phyloP scores from a whole-genome alignment of 2,797 vertebrate genomes.

The Typhlichthys subterraneus region DNA sequence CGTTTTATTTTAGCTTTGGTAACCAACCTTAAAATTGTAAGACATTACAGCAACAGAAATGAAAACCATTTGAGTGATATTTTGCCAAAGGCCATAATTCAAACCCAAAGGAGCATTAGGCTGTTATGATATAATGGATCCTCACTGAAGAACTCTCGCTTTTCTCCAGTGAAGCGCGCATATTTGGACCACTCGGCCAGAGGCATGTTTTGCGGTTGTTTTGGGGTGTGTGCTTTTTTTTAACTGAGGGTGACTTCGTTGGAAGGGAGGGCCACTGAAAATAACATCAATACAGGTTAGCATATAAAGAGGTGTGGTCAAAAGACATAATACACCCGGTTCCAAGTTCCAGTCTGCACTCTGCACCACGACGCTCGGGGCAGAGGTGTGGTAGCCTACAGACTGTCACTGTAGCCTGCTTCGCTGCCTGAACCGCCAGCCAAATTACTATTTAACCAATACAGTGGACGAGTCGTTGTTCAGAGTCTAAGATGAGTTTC shows the following conservation, averaged over 20 bases:
- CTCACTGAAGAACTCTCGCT: slow-evolving; percentile 59
- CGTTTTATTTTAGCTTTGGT: too few relatives aligned
- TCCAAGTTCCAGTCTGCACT: slow-evolving; percentile 37
- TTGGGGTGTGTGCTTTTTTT: not conserved
- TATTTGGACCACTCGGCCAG: slow-evolving; percentile 3
- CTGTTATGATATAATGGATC: too few relatives aligned
- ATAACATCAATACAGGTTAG: slow-evolving; percentile 16
- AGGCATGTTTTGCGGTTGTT: slow-evolving; percentile 20
- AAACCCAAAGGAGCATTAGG: not conserved
- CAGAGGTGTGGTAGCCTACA: slow-evolving; percentile 21
- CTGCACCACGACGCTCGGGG: slow-evolving; percentile 10
- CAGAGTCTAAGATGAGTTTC: slow-evolving; percentile 46
- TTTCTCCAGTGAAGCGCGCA: slow-evolving; percentile 38
- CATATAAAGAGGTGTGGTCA: slow-evolving; percentile 61
- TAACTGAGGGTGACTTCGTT: slow-evolving; percentile 4
- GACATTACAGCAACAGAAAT: too few relatives aligned
- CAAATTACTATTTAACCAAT: too few relatives aligned
- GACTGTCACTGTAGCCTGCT: not conserved
- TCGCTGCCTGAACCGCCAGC: not conserved
- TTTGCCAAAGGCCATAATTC: not conserved
- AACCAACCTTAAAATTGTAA: too few relatives aligned
- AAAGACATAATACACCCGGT: not conserved
- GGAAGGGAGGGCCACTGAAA: slow-evolving; percentile 32
- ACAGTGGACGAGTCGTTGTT: too few relatives aligned
- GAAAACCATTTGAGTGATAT: too few relatives aligned